Evolutionary conservation across 2,797 vertebrate species (phyloP).

Genomic region (Onychomys torridus): DNA sequence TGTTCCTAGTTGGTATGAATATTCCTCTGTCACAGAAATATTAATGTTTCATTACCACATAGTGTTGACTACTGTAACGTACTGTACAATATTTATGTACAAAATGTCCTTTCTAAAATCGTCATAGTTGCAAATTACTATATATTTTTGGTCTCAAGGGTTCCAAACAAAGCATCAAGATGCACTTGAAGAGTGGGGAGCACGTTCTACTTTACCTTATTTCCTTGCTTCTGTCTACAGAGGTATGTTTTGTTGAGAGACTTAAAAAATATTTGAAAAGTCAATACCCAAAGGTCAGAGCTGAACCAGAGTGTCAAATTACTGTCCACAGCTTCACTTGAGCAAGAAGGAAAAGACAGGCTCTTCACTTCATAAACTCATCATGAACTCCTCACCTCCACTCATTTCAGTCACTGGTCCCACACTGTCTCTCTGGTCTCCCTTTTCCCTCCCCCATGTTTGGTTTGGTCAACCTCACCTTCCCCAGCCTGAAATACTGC

Average conservation of each 20-base stretch:
- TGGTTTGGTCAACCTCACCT: not conserved
- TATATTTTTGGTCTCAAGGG: not conserved
- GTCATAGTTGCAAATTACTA: conserved; percentile 25
- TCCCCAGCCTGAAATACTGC: not conserved
- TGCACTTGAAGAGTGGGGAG: not conserved
- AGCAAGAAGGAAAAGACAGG: not conserved
- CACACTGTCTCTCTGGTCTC: not conserved
- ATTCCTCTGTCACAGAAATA: conserved; percentile 33
- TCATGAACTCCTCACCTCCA: not conserved
- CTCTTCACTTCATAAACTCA: not conserved
- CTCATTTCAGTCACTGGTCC: not conserved
- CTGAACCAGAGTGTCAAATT: conserved; percentile 34
- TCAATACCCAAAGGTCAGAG: not conserved
- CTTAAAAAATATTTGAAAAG: conserved; percentile 19
- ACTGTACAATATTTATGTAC: not conserved
- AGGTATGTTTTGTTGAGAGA: not conserved
- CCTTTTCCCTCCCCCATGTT: not conserved
- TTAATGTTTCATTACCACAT: conserved; percentile 11
- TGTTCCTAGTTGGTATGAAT: not conserved
- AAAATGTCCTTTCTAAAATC: conserved; percentile 44
- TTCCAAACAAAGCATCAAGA: conserved; percentile 31
- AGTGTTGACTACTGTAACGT: not conserved
- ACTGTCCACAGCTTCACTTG: not conserved
- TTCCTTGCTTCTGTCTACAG: not conserved
- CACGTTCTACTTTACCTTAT: not conserved